Base-by-base conservation (phyloP, 2,888 invertebrate species). In the Sarcophaga rosellei region DNA sequence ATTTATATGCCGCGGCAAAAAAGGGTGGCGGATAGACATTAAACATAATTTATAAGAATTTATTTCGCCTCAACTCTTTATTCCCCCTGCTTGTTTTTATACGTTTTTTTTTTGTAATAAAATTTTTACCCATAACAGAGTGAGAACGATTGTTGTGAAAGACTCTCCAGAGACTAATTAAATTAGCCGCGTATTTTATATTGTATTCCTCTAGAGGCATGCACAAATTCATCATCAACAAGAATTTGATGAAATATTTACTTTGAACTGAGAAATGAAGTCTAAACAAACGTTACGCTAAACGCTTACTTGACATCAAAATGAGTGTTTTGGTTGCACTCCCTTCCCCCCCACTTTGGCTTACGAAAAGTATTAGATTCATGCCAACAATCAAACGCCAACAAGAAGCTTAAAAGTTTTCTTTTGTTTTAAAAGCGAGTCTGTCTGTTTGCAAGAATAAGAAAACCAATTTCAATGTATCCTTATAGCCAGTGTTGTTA, bases 131-230 rank as follows among this genome's bases (percentile, higher is more conserved):
- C 35, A 8, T 35, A 35, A 35, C 8, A 35, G 8, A 35, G 10
- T 10, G 2, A 8, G 2, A 35, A 47, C 59, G 76, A 61, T 20
- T 65, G 45, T 57, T 47, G 3, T 8, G 47, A 35, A 80, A 75
- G 76, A 47, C 25, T 61, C 83, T 75, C 81, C 57, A 70, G 84
- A 72, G 84, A 78, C 84, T 78, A 84, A 86, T 81, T 86, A 86
- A 78, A 84, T 84, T 81, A 81, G 62, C 59, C 35, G 59, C 62
- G 61, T 75, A 61, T 75, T 84, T 77, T 68, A 79, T 78, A 65
- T 78, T 20, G 35, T 35, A 35, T 35, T 35, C 74, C 84, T 63
- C 77, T 5, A 35, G 81, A 75, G 84, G 75, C 21, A 69, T 35
- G 8, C 35, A 35, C 45, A 70, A 82, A 69, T 79, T 76, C 69